phyloP scores from a whole-genome alignment of 2,888 invertebrate species.

The Cerastoderma edule region DNA sequence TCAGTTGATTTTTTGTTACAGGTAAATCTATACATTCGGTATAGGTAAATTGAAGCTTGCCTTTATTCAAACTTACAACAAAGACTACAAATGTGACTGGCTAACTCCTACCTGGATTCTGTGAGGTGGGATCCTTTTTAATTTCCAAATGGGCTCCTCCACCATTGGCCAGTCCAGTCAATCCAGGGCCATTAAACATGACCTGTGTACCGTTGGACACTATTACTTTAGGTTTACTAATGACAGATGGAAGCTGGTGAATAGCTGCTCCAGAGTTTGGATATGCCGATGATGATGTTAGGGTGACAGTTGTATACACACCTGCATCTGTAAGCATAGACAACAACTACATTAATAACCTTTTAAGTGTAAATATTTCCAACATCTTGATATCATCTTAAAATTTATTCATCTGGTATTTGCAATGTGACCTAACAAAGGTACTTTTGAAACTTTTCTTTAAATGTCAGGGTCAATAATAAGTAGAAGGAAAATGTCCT shows the following conservation, averaged over 20 bases:
- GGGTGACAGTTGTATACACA: conserved; percentile 72
- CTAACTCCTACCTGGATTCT: conserved; percentile 57
- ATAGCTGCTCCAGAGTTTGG: conserved; percentile 64
- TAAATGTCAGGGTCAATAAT: too few relatives aligned
- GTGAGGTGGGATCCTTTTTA: conserved; percentile 65
- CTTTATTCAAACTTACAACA: too few relatives aligned
- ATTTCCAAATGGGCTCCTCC: conserved; percentile 68
- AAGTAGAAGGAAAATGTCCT: too few relatives aligned
- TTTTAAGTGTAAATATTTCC: too few relatives aligned
- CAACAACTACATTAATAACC: too few relatives aligned
- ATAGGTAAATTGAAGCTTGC: too few relatives aligned
- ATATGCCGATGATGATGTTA: conserved; percentile 59
- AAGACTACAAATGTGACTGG: not conserved
- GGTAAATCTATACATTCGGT: too few relatives aligned
- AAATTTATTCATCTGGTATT: too few relatives aligned
- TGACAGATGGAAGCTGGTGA: conserved; percentile 79
- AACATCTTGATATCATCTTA: too few relatives aligned
- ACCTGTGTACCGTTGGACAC: conserved; percentile 73
- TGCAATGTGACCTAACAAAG: too few relatives aligned
- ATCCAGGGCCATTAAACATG: conserved; percentile 74
- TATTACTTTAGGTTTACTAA: conserved; percentile 79
- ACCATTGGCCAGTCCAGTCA: conserved; percentile 74
- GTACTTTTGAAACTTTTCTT: too few relatives aligned
- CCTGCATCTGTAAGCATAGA: conserved; percentile 75
- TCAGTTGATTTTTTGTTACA: too few relatives aligned